Evolutionary conservation across 53 echinoderm and acorn worm species (phyloP).

Genomic region (Patiria pectinifera): DNA sequence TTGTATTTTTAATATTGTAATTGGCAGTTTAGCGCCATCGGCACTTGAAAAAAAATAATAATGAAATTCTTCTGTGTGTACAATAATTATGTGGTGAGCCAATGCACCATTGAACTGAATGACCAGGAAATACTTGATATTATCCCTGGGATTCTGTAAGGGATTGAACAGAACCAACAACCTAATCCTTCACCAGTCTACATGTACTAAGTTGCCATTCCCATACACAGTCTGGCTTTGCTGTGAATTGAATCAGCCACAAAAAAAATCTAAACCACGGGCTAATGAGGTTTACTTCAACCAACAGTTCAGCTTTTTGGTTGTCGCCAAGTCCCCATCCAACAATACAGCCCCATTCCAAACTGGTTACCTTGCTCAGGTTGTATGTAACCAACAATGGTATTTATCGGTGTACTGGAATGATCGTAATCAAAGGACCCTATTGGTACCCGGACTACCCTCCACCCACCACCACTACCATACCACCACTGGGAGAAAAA

Average conservation of each 20-base stretch:
- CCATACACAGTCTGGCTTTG: neutral
- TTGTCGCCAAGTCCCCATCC: neutral
- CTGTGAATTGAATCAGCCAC: constrained; percentile 16
- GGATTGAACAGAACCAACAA: neutral
- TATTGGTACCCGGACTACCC: neutral
- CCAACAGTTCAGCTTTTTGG: neutral
- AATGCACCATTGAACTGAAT: constrained; percentile 6
- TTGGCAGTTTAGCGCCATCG: no score
- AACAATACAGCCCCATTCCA: constrained; percentile 27
- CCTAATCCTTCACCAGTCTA: neutral
- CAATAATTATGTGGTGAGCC: neutral
- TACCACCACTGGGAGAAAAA: neutral
- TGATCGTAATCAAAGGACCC: constrained; percentile 17
- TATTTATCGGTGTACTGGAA: constrained; percentile 32
- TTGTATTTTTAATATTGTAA: no score
- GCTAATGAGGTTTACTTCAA: constrained; percentile 23
- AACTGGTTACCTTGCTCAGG: constrained; percentile 19
- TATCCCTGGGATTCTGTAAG: neutral
- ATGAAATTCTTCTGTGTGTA: no score
- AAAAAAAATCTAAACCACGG: neutral
- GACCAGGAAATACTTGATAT: constrained; percentile 23
- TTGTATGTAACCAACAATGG: constrained; percentile 33
- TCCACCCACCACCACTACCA: constrained; percentile 2
- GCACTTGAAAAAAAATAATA: no score
- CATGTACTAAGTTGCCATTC: neutral